Evolutionary conservation across 1,140 invertebrate genomes (phyloP).

Genomic region (Drosophila saltans): DNA sequence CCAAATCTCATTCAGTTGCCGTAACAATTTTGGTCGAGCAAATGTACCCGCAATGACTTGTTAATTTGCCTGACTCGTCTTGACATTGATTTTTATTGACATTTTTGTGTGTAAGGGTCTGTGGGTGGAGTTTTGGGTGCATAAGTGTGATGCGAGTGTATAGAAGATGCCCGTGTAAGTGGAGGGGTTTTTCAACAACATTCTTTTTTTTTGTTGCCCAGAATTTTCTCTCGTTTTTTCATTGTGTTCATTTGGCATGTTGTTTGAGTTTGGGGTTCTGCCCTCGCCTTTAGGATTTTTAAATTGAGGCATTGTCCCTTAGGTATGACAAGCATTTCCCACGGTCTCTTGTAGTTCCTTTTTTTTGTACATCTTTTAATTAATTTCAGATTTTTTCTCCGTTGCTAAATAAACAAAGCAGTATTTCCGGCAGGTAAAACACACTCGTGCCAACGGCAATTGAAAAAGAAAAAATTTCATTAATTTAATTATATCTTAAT

Average conservation of each 20-base stretch:
- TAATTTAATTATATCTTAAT: conserved; percentile 36
- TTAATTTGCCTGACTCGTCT: conserved; percentile 48
- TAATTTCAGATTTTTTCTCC: conserved; percentile 33
- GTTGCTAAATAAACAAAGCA: conserved; percentile 31
- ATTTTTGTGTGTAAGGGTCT: conserved; percentile 7
- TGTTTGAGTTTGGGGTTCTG: neutral
- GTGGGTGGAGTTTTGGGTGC: neutral
- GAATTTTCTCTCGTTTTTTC: neutral
- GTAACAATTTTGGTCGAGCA: conserved; percentile 21
- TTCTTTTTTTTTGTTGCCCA: conserved; percentile 2
- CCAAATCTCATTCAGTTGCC: conserved; percentile 9
- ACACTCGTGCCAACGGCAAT: conserved; percentile 26
- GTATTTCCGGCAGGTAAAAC: conserved; percentile 27
- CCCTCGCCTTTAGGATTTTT: neutral
- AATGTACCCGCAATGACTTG: conserved; percentile 53
- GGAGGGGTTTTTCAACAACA: neutral
- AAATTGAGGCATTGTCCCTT: conserved; percentile 20
- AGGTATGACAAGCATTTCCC: conserved; percentile 32
- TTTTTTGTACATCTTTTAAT: conserved; percentile 43
- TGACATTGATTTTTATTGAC: conserved; percentile 55
- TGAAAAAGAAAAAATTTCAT: conserved; percentile 34
- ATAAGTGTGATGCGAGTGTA: neutral
- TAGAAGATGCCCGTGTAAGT: no score
- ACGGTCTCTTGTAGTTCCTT: conserved; percentile 5
- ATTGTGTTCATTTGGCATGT: conserved; percentile 6